Conservation (phyloP, 2,113 vertebrate genomes). For the Trogon surrucura region DNA sequence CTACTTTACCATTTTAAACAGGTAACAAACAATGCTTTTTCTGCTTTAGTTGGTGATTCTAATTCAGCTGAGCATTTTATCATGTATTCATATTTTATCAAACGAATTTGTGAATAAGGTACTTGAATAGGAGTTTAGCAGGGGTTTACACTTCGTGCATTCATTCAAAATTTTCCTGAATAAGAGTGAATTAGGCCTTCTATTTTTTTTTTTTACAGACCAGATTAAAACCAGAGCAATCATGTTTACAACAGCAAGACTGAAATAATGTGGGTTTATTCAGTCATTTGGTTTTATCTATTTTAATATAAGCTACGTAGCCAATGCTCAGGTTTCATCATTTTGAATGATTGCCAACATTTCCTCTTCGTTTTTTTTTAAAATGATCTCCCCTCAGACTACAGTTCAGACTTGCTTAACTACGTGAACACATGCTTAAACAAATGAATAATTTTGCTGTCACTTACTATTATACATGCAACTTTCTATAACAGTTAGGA, state of each 20-base stretch:
- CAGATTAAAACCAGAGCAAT: neutral
- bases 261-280: neutral
- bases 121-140: neutral
- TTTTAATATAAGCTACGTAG: neutral
- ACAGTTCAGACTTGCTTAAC: conserved; percentile 7
- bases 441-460: conserved; percentile 12
- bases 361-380: neutral
- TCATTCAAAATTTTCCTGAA: neutral
- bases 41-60: neutral
- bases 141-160: neutral
- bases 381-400: neutral
- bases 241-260: neutral
- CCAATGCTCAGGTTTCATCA: neutral
- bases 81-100: neutral
- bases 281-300: neutral
- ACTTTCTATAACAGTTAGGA: conserved; percentile 57
- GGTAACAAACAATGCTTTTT: neutral
- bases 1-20: neutral
- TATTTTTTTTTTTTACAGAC: neutral
- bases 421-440: neutral
- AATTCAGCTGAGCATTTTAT: neutral
- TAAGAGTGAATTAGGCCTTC: neutral
- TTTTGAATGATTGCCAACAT: neutral
- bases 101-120: neutral
- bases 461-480: conserved; percentile 28